Evolutionary conservation across 2,113 vertebrate genomes (phyloP).

Genomic region (Glaucomys volans): DNA sequence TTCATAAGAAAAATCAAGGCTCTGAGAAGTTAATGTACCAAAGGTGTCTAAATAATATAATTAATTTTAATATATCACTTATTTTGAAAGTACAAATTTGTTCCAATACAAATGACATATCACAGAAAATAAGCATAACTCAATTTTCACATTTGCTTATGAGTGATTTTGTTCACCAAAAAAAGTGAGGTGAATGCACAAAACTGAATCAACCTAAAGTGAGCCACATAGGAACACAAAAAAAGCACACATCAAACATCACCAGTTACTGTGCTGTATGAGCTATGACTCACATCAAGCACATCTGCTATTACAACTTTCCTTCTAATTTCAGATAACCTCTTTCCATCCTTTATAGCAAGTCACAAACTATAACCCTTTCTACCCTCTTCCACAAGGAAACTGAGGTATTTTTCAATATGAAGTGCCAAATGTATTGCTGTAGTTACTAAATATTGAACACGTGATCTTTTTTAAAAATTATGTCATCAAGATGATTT

Average conservation of each 20-base stretch:
- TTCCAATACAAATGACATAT: background rate
- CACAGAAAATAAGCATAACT: slow-evolving; percentile 14
- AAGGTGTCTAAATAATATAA: background rate
- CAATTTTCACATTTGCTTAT: background rate
- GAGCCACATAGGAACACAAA: background rate
- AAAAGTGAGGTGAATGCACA: background rate
- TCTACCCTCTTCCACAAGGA: background rate
- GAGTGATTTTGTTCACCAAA: background rate
- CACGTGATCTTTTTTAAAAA: background rate
- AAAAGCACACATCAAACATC: background rate
- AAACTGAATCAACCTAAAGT: background rate
- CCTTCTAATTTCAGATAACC: slow-evolving; percentile 27
- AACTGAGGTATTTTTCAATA: background rate
- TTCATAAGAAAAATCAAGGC: background rate
- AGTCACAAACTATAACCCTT: background rate
- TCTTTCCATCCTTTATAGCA: background rate
- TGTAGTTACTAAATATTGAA: slow-evolving; percentile 16
- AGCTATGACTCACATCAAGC: too few relatives aligned
- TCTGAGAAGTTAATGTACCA: background rate
- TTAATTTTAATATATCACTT: background rate
- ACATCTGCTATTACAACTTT: background rate
- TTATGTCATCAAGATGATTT: background rate
- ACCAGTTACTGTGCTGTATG: background rate
- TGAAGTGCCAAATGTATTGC: background rate
- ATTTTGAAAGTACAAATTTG: background rate